Base-by-base conservation (phyloP, 2,797 vertebrate genomes). In the Periparus ater region DNA sequence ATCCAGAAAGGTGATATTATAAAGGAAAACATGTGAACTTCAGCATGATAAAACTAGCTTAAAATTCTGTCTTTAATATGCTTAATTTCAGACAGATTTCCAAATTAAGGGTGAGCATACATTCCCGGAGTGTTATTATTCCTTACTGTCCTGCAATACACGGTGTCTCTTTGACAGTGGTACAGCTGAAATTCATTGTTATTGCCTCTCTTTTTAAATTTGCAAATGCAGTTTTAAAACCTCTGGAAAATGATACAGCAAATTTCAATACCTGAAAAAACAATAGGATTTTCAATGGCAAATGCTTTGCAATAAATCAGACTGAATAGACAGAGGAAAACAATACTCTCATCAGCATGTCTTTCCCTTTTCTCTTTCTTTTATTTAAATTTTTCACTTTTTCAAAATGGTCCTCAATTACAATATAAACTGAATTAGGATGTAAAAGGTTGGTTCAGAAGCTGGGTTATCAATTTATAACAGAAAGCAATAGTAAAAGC, bases 401-500 rank as follows among this genome's bases (percentile, higher is more conserved):
- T 54, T 21, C 9, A 54, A 32, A 90, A 78, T 71, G 65, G 7
- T 26, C 36, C 16, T 93, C 81, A 95, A 95, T 97, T 96, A 94
- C 89, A 96, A 81, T 94, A 93, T 55, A 94, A 93, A 97, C 61
- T 93, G 95, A 97, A 97, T 93, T 93, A 95, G 79, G 66, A 96
- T 90, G 75, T 58, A 23, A 96, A 96, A 97, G 93, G 70, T 95
- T 96, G 85, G 85, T 96, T 97, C 95, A 96, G 94, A 97, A 97
- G 85, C 81, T 95, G 84, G 90, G 93, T 98, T 98, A 97, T 98
- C 97, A 96, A 97, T 94, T 93, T 84, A 91, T 95, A 97, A 89
- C 97, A 98, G 97, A 96, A 94, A 97, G 90, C 44, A 96, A 91
- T 76, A 97, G 84, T 88, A 96, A 97, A 97, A 97, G 93, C 93